A percentile compares a stretch with the other conserved stretches of the same genome.
phyloP scores from a whole-genome alignment of 2,888 invertebrate species.

The Thymelicus lineola region DNA sequence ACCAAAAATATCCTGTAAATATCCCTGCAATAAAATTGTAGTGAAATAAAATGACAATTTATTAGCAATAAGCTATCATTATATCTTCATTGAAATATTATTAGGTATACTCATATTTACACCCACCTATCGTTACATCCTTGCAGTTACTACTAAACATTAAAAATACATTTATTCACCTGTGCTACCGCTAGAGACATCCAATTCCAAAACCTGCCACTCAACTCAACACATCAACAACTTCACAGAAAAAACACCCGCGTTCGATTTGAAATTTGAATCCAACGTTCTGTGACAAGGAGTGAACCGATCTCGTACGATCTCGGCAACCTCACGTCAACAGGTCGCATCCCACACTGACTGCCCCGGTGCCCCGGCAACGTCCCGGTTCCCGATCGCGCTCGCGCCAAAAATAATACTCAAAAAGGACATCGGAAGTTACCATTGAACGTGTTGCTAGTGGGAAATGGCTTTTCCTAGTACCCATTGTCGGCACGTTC shows the following conservation, averaged over 20 bases:
- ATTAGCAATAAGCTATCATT: too few species aligned
- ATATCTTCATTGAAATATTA: too few species aligned
- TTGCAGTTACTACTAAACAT: too few species aligned
- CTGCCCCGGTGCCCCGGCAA: slow-evolving; percentile 61
- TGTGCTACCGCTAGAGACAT: not conserved
- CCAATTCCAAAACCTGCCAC: not conserved
- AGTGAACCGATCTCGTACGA: slow-evolving; percentile 46
- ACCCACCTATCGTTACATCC: too few species aligned
- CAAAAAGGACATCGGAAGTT: slow-evolving; percentile 73
- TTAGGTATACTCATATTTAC: too few species aligned
- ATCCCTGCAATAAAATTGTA: too few species aligned
- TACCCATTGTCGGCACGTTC: slow-evolving; percentile 62
- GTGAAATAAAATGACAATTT: too few species aligned
- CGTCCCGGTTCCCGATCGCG: slow-evolving; percentile 62
- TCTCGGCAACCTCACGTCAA: slow-evolving; percentile 76
- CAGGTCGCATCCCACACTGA: slow-evolving; percentile 82
- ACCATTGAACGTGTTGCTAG: slow-evolving; percentile 75
- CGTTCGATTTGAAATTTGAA: slow-evolving; percentile 48
- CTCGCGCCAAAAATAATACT: slow-evolving; percentile 83
- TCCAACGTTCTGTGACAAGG: slow-evolving; percentile 52
- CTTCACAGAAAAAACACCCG: slow-evolving; percentile 41
- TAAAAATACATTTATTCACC: not conserved
- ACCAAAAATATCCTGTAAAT: too few species aligned
- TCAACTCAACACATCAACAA: slow-evolving; percentile 35
- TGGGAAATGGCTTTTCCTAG: slow-evolving; percentile 75